Evolutionary conservation across 2,113 vertebrate species (phyloP), one percentile per base, ranked within the genome.

Genomic region (Dicaeum eximium): DNA sequence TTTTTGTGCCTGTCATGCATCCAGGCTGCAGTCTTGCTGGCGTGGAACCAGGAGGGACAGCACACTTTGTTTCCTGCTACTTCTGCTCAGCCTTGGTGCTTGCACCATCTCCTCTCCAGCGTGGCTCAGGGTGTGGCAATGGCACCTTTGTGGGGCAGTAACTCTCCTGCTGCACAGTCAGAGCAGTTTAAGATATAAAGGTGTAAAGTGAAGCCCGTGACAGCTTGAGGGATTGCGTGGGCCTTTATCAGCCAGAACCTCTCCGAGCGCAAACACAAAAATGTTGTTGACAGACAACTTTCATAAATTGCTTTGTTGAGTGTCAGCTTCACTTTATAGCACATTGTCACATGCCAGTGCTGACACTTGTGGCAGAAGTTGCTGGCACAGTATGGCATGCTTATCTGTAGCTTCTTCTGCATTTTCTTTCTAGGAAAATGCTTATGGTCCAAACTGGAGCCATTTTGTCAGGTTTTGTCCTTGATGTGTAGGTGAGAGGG

Each of bases 221-320:
- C 75, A 83, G 71, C 62, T 77, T 87, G 90, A 75, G 86, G 61
- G 57, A 47, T 67, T 85, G 80, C 0, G 15, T 71, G 82, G 79
- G 74, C 74, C 53, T 92, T 70, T 65, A 67, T 88, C 92, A 94
- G 88, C 65, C 65, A 85, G 79, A 75, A 27, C 48, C 33, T 61
- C 33, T 77, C 84, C 74, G 61, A 90, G 57, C 12, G 0, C 65
- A 87, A 79, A 74, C 57, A 72, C 51, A 95, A 72, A 89, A 93
- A 72, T 48, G 58, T 33, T 88, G 82, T 87, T 94, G 95, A 90
- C 67, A 90, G 88, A 93, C 62, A 90, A 88, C 54, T 85, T 82
- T 80, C 71, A 53, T 82, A 86, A 94, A 87, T 79, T 75, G 81
- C 81, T 90, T 94, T 95, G 81, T 85, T 75, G 92, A 95, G 62